Evolutionary conservation across 2,797 vertebrate genomes (phyloP), one percentile per base, ranked within the genome.

Genomic region (Gymnodraco acuticeps): DNA sequence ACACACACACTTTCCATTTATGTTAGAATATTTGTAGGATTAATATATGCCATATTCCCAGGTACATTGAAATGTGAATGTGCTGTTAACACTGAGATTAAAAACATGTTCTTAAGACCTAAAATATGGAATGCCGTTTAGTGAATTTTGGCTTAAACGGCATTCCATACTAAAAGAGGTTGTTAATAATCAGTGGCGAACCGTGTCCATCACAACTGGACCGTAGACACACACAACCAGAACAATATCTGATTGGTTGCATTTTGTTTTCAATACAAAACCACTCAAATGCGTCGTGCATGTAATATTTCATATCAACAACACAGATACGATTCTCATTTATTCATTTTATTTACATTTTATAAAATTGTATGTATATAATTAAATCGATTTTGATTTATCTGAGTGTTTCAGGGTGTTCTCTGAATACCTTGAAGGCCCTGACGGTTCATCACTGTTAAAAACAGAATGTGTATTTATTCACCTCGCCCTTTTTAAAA

Each of bases 21-120:
- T n/a, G n/a, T n/a, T n/a, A n/a, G n/a, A n/a, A 53, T 23, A 15
- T 46, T 19, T 65, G 33, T 68, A 58, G 51, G 62, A 67, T 41
- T 53, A 72, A 59, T 73, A 15, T 53, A 55, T 66, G 9, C n/a
- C 12, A 20, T 16, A 42, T 20, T 20, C 42, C 50, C 13, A 46
- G 23, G n/a, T 54, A 33, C 23, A 38, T 38, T 15, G 15, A 38
- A 9, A 38, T 9, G 8, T 38, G 33, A 71, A 75, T 55, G 31
- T 55, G 33, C 33, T 38, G 16, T 41, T 11, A 14, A 17, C 7
- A 46, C 15, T 65, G 41, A 20, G 2, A 59, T 73, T 43, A n/a
- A 33, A 33, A 59, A n/a, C 20, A 10, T 20, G 64, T 17, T 17
- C 31, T 16, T 12, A 33, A 59, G 52, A 59, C 62, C 17, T 20